Percentiles rank a stretch among this genome's conserved stretches.
These are phyloP conservation scores for Amphibalanus amphitrite DNA, from an alignment of 1,140 invertebrate genomes.

Conservation along the genomic window DNA sequence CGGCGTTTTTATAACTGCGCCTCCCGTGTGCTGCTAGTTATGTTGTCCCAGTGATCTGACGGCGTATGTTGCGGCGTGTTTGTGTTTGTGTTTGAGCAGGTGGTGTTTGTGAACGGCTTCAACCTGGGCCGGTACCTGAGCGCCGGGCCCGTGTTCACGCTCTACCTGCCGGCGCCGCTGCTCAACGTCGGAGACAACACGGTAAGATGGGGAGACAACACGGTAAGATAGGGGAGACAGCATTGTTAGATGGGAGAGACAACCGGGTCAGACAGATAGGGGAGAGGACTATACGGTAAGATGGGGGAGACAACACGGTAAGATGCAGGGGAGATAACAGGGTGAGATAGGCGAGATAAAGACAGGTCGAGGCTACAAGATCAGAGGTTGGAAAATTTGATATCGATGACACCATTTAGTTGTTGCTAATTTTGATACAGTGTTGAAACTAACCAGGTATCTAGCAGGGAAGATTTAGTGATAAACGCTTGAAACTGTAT, in stretches of 20 bases:
- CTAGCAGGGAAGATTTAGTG: neutral
- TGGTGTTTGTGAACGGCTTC: conserved; percentile 33
- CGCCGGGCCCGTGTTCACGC: conserved; percentile 29
- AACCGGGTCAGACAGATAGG: neutral
- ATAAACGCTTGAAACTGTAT: neutral
- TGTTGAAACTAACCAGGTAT: neutral
- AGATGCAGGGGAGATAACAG: too few relatives aligned
- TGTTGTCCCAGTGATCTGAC: neutral
- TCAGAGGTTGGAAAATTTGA: neutral
- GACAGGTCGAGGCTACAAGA: neutral
- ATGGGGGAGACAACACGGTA: too few relatives aligned
- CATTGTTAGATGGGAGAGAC: too few relatives aligned
- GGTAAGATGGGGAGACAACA: conserved; percentile 18
- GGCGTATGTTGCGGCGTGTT: neutral
- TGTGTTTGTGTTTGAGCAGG: neutral
- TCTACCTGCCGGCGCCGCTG: conserved; percentile 31
- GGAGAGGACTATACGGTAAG: too few relatives aligned
- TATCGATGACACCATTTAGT: neutral
- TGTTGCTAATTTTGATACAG: neutral
- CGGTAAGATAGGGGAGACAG: too few relatives aligned
- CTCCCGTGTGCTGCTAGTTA: neutral
- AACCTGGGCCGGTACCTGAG: conserved; percentile 35
- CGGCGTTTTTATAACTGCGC: neutral
- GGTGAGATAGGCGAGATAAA: conserved; percentile 5
- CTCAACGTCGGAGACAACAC: conserved; percentile 26